Conservation (phyloP, 2,797 vertebrate genomes). For the Gymnoscopelus braueri region DNA sequence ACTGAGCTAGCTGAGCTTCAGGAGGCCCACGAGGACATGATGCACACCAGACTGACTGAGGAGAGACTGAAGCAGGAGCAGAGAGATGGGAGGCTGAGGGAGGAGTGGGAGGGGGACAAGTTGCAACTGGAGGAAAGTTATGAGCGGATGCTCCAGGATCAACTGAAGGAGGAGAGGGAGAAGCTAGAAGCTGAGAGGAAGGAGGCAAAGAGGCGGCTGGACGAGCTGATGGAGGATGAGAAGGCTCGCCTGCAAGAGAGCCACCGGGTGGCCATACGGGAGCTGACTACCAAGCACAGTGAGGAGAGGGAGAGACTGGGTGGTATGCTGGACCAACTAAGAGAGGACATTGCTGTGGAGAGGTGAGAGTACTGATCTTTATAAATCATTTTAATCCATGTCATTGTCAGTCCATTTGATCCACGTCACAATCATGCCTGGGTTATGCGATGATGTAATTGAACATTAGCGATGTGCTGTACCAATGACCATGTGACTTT, state of each 20-base stretch:
- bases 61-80: conserved; percentile 57
- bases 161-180: conserved; percentile 64
- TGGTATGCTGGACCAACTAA: conserved; percentile 78
- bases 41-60: conserved; percentile 37
- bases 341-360: conserved; percentile 82
- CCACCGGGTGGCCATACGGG: conserved; percentile 69
- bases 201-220: conserved; percentile 58
- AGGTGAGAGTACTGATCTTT: conserved; percentile 82
- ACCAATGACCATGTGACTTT: too few species aligned
- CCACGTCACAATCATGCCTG: too few species aligned
- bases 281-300: conserved; percentile 72
- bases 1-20: conserved; percentile 45
- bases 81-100: conserved; percentile 60
- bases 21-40: conserved; percentile 47
- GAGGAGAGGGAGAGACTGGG: conserved; percentile 76
- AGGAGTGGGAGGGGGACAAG: conserved; percentile 67
- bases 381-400: not conserved
- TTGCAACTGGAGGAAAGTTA: conserved; percentile 74
- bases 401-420: not conserved
- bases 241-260: conserved; percentile 59
- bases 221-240: conserved; percentile 61
- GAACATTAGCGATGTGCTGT: too few species aligned
- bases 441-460: too few species aligned
- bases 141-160: conserved; percentile 67
- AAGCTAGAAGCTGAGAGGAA: conserved; percentile 52